A percentile compares a stretch with the other conserved stretches of the same genome.
phyloP scores from a whole-genome alignment of 2,888 invertebrate species.

The Strigamia transsilvanica region DNA sequence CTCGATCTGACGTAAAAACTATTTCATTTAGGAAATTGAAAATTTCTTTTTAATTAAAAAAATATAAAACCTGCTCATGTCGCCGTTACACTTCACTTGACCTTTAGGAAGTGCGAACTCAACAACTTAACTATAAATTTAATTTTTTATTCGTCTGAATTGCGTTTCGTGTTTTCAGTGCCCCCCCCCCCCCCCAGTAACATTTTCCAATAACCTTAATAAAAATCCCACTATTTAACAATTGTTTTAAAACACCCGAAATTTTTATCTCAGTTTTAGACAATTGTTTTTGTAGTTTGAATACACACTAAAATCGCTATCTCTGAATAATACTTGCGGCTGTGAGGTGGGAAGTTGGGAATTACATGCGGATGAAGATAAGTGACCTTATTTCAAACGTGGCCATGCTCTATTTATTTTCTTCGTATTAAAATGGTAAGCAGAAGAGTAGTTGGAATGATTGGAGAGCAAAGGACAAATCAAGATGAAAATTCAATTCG shows the following conservation, averaged over 20 bases:
- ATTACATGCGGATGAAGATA: not conserved
- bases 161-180: too few relatives aligned
- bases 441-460: not conserved
- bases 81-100: too few relatives aligned
- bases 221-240: too few relatives aligned
- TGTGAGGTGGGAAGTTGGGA: constrained; percentile 9
- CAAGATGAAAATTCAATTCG: not conserved
- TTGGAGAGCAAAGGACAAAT: not conserved
- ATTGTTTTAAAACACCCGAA: not conserved
- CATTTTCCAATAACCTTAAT: too few relatives aligned
- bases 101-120: too few relatives aligned
- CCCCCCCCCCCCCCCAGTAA: too few relatives aligned
- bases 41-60: too few relatives aligned
- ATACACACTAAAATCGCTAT: not conserved
- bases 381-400: not conserved
- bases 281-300: not conserved
- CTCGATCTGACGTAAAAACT: too few relatives aligned
- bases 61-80: too few relatives aligned
- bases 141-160: too few relatives aligned
- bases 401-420: constrained; percentile 45
- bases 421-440: not conserved
- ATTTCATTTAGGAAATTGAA: too few relatives aligned
- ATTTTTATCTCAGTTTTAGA: not conserved
- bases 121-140: too few relatives aligned
- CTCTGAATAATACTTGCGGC: not conserved